Evolutionary conservation across 1,140 invertebrate species (phyloP), one percentile per base, ranked within the genome.

Genomic region (Lysiphlebus fabarum): DNA sequence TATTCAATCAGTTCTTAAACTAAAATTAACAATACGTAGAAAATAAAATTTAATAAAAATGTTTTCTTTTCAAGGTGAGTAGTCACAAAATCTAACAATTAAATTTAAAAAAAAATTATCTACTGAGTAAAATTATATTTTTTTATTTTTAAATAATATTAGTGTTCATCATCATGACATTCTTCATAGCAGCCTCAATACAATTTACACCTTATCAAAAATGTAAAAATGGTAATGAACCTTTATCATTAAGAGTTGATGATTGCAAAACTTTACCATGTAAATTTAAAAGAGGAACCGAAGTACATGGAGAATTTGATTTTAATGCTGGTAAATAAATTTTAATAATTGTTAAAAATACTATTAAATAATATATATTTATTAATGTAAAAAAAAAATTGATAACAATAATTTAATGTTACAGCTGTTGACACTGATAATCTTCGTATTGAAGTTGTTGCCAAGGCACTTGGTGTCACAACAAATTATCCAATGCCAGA

Each of bases 251-350:
- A 1, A 56, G 54, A 5, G 51, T 74, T 5, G 7, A 59, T 0
- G 69, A 65, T 7, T 75, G 73, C 44, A 7, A 42, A 0, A 45
- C 36, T 5, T 47, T 41, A 1, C 70, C 70, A 0, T 75, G 73
- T 51, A 0, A 14, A 4, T 37, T 74, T 0, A 17, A 58, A 7
- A 62, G 61, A 33, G 70, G 71, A 1, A 55, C 41, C 7, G 44
- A 33, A 12, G 51, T 66, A 1, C 44, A 8, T 0, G 72, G 64
- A 1, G 45, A 64, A 10, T 67, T 70, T 67, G 64, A 67, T 5
- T 75, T 74, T 42, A 0, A 1, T 1, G 65, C 60, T 6, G 11
- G 73, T 75, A 58, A 69, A 65, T 17, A 17, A 34, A 47, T 34
- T 48, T 48, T 48, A 34, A 42, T 38, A 17, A 7, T 6, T 10